These are phyloP conservation scores for Harpagifer antarcticus DNA, from an alignment of 2,797 vertebrate species.

Conservation along the genomic window DNA sequence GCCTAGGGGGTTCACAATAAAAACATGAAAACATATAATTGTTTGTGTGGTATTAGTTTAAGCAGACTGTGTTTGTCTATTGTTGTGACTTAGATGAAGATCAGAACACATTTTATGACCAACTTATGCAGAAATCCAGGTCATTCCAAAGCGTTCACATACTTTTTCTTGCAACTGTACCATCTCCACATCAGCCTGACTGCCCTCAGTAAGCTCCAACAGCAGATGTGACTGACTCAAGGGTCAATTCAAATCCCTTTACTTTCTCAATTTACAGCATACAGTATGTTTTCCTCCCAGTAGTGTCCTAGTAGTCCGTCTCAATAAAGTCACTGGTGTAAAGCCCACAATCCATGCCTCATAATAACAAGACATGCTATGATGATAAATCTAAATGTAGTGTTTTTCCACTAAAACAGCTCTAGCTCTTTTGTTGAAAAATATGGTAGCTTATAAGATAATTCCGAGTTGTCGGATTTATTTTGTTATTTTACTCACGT, in stretches of 20 bases:
- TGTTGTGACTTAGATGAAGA: too few relatives aligned
- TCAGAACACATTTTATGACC: too few relatives aligned
- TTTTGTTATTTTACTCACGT: background rate
- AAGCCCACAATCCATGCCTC: background rate
- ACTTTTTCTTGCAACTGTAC: too few relatives aligned
- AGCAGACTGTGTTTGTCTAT: too few relatives aligned
- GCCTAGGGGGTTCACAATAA: too few relatives aligned
- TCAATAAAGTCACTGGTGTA: background rate
- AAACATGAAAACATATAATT: too few relatives aligned
- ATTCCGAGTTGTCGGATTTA: background rate
- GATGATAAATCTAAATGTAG: background rate
- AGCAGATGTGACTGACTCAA: slow-evolving; percentile 3
- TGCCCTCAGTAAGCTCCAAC: background rate
- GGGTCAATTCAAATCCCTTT: slow-evolving; percentile 1
- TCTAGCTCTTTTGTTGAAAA: background rate
- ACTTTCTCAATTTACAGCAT: background rate
- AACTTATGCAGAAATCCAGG: too few relatives aligned
- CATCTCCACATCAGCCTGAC: background rate
- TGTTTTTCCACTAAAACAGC: too few relatives aligned
- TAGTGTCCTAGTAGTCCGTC: background rate
- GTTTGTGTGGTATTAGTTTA: too few relatives aligned
- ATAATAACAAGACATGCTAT: background rate
- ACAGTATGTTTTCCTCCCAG: background rate
- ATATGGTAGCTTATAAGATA: background rate
- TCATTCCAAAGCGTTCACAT: too few relatives aligned